phyloP scores from a whole-genome alignment of 2,113 vertebrate species.

The Salvator merianae region DNA sequence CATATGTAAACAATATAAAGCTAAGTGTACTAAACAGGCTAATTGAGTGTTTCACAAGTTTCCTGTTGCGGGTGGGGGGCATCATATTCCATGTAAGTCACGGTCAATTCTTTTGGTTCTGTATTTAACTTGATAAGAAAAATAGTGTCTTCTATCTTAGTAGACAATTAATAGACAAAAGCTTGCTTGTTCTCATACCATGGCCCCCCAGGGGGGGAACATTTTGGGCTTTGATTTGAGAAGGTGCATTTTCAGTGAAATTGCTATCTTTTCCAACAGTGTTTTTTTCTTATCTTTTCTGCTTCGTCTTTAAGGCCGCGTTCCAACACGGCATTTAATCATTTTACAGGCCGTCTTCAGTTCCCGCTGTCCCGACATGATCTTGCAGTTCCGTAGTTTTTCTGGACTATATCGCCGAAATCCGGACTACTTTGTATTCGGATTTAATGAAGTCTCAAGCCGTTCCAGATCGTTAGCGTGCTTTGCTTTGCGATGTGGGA shows the following conservation, averaged over 20 bases:
- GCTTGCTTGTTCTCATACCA: background rate
- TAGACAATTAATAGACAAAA: background rate
- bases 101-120: background rate
- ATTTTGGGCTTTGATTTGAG: background rate
- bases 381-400: too few species aligned
- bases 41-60: background rate
- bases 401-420: too few species aligned
- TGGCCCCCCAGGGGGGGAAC: background rate
- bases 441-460: too few species aligned
- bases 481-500: too few species aligned
- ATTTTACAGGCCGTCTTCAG: too few species aligned
- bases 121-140: background rate
- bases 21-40: background rate
- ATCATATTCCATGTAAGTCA: background rate
- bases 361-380: too few species aligned
- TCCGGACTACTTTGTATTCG: too few species aligned
- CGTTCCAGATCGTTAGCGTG: too few species aligned
- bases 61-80: background rate
- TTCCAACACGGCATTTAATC: too few species aligned
- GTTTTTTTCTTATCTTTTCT: background rate
- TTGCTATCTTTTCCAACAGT: background rate
- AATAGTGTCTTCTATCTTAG: background rate
- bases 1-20: background rate
- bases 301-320: background rate
- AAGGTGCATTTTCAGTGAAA: background rate